phyloP scores from a whole-genome alignment of 2,888 invertebrate genomes.

The Drosophila seclusa region DNA sequence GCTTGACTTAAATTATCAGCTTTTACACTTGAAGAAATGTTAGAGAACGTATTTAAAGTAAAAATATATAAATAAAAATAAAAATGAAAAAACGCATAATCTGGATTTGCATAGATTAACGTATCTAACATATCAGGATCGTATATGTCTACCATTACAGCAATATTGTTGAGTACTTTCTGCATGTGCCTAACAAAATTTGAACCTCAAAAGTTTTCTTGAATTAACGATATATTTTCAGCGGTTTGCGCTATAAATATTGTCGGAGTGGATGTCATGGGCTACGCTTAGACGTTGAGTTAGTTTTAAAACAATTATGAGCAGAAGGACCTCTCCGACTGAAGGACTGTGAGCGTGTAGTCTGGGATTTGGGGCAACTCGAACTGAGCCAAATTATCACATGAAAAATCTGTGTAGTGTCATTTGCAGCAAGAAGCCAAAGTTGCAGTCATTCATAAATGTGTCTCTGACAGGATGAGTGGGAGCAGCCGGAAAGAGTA shows the following conservation, averaged over 20 bases:
- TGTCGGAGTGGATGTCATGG: conserved; percentile 1
- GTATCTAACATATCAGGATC: too few species aligned
- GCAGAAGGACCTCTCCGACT: not conserved
- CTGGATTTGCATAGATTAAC: too few species aligned
- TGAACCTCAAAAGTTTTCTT: not conserved
- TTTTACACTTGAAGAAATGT: not conserved
- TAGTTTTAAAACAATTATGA: conserved; percentile 20
- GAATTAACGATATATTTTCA: too few species aligned
- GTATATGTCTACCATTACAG: not conserved
- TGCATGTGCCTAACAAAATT: not conserved
- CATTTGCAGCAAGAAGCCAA: conserved; percentile 29
- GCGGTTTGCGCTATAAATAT: not conserved
- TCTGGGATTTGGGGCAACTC: not conserved
- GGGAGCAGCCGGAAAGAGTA: not conserved
- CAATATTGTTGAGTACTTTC: not conserved
- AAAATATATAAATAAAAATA: too few species aligned
- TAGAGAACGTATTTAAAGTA: not conserved
- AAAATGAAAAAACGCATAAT: too few species aligned
- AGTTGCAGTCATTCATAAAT: conserved; percentile 28
- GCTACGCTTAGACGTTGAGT: not conserved
- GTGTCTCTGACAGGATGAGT: not conserved
- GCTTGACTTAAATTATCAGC: not conserved
- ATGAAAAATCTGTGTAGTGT: conserved; percentile 31
- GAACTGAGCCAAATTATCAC: conserved; percentile 19
- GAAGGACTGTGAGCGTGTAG: not conserved